Base-by-base conservation (phyloP, 2,113 vertebrate species). In the Arizona elegans region DNA sequence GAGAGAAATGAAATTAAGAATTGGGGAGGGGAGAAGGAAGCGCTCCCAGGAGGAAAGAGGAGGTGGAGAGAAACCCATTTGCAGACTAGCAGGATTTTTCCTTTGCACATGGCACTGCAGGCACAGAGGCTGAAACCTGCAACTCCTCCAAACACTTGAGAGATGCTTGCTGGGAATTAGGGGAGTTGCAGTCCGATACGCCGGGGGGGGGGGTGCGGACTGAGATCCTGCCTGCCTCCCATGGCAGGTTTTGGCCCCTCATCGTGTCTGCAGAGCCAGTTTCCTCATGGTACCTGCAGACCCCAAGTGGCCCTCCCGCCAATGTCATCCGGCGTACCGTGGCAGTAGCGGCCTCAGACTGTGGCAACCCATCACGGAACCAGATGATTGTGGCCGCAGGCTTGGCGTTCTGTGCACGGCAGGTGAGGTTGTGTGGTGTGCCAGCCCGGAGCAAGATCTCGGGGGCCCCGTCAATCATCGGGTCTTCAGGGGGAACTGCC, bases 401-500 rank as follows among this genome's bases (percentile, higher is more conserved):
- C 95, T 99, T 99, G 96, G 99, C 99, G 0, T 98, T 98, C 54
- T 98, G 98, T 0, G 99, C 99, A 88, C 98, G 96, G 93, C 99
- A 99, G 0, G 98, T 99, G 96, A 99, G 98, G 97, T 99, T 99
- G 97, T 98, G 97, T 0, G 98, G 98, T 0, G 96, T 98, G 43
- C 98, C 98, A 0, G 99, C 99, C 13, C 98, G 98, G 92, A 99
- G 97, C 94, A 99, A 96, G 58, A 99, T 98, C 96, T 99, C 98
- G 0, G 98, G 98, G 90, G 98, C 97, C 0, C 98, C 98, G 0
- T 99, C 98, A 1, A 99, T 98, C 94, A 97, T 97, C 2, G 98
- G 99, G 95, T 99, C 98, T 90, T 99, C 99, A 0, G 99, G 99
- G 47, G 99, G 99, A 58, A 98, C 98, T 98, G 93, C 2, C 75